Base-by-base conservation (phyloP, 2,888 invertebrate species). In the Melanotus villosus region DNA sequence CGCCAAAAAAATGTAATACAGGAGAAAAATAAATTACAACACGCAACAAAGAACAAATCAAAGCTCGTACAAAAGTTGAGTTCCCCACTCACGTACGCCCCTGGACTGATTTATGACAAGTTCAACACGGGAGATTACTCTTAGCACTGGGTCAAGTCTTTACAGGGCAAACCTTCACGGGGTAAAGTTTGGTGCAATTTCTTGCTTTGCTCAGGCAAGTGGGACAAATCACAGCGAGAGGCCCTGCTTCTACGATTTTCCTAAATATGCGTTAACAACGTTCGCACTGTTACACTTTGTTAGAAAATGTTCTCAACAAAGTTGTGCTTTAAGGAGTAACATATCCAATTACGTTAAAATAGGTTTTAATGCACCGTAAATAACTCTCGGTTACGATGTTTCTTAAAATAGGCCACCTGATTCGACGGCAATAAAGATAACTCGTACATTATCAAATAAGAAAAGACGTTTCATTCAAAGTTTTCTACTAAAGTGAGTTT, bases 51-150 rank as follows among this genome's bases (percentile, higher is more conserved):
- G 68, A 62, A 65, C 65, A 69, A 69, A 69, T 69, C 69, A 69
- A 69, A 69, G 52, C 59, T 50, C 52, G 34, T 19, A 57, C 36
- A 58, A 65, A 65, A 65, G 65, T 60, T 70, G 68, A 66, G 59
- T 60, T 65, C 57, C 58, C 63, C 60, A 58, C 68, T 57, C 71
- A 76, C 74, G 76, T 76, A 75, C 76, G 75, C 73, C 76, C 68
- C 74, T 76, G 70, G 32, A 59, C 70, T 70, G 70, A 73, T 73
- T 73, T 73, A 73, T 73, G 68, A 71, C 73, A 71, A 64, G 70
- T 71, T 76, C 75, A 71, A 75, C 76, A 75, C 71, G 71, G 68
- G 65, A 77, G 74, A 77, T 78, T 76, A 76, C 73, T 75, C 72
- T n/a, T 72, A 76, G 73, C 73, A 76, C 64, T 76, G 75, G 78